phyloP scores from a whole-genome alignment of 2,113 vertebrate genomes.

The Phrynosoma blainvillii region DNA sequence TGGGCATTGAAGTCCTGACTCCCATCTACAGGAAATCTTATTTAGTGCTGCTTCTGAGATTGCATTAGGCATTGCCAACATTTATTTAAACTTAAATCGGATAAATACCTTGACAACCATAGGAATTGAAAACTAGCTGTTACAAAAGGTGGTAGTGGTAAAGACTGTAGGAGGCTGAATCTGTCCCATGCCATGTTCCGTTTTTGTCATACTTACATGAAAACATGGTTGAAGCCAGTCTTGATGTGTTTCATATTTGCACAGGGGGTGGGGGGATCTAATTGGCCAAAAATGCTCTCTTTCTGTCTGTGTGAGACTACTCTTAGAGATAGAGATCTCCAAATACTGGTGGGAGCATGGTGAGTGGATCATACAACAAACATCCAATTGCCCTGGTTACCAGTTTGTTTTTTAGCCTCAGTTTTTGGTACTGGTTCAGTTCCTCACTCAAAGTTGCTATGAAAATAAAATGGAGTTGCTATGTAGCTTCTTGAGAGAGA shows the following conservation, averaged over 20 bases:
- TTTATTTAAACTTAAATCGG: neutral
- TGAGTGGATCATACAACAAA: neutral
- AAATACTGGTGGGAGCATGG: neutral
- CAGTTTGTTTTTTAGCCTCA: neutral
- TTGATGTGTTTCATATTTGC: neutral
- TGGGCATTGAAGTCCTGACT: neutral
- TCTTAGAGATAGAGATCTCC: neutral
- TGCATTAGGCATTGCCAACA: neutral
- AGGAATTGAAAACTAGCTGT: neutral
- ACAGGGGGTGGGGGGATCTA: no score
- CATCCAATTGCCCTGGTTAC: neutral
- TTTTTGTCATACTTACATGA: neutral
- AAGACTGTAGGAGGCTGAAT: neutral
- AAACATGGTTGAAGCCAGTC: neutral
- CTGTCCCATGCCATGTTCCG: neutral
- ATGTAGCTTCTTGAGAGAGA: no score
- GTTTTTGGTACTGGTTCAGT: neutral
- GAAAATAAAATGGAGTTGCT: neutral
- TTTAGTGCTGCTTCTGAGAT: neutral
- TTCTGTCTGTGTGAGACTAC: no score
- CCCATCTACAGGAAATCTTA: neutral
- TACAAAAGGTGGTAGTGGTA: neutral
- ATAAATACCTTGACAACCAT: neutral
- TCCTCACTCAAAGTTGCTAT: neutral
- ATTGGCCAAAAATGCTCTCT: no score